A percentile compares a stretch with the other conserved stretches of the same genome.
phyloP scores from a whole-genome alignment of 2,113 vertebrate species.

The Nerophis lumbriciformis region DNA sequence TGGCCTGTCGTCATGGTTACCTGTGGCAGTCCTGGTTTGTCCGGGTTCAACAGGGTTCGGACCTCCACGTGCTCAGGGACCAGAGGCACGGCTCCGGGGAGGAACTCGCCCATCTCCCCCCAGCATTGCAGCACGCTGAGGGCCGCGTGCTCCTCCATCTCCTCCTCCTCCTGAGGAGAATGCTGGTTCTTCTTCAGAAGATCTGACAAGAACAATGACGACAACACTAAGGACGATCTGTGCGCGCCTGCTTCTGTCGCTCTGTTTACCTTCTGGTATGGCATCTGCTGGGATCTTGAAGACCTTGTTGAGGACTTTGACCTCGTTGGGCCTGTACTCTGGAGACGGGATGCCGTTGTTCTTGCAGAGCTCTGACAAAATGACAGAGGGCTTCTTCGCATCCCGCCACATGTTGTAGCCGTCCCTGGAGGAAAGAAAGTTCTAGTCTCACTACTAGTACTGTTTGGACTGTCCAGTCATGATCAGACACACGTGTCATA shows the following conservation, averaged over 20 bases:
- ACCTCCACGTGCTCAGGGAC: conserved; percentile 89
- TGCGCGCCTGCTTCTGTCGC: not conserved
- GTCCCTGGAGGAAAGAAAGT: conserved; percentile 56
- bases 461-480: not conserved
- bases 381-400: conserved; percentile 79
- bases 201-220: conserved; percentile 48
- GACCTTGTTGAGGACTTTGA: conserved; percentile 91
- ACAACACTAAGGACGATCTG: not conserved
- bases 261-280: conserved; percentile 76
- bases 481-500: conserved; percentile 73
- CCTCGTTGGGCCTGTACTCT: conserved; percentile 78
- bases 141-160: conserved; percentile 81
- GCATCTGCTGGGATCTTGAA: conserved; percentile 82
- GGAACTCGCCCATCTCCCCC: conserved; percentile 84
- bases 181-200: conserved; percentile 70
- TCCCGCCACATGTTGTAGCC: conserved; percentile 89
- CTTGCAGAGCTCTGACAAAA: conserved; percentile 84
- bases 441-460: not conserved
- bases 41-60: conserved; percentile 73
- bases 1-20: conserved; percentile 47
- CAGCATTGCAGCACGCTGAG: conserved; percentile 82
- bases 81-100: conserved; percentile 70
- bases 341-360: conserved; percentile 75
- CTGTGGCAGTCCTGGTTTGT: conserved; percentile 84
- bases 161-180: conserved; percentile 53